These are phyloP conservation scores for Halocaridina rubra DNA, from an alignment of 2,888 invertebrate species.

Conservation along the genomic window DNA sequence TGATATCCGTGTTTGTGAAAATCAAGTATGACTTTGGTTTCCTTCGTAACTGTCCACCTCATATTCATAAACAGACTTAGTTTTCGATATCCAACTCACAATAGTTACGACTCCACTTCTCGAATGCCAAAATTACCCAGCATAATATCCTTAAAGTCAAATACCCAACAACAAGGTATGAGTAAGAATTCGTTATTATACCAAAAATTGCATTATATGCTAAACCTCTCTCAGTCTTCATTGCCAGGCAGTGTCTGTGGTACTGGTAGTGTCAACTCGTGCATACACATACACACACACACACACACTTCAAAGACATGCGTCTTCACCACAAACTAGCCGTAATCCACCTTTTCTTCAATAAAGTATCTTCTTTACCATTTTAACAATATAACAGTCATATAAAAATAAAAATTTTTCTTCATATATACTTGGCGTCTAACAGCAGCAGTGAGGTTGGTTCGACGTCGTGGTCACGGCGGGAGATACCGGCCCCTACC, in stretches of 20 bases:
- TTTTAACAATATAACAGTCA: conserved; percentile 60
- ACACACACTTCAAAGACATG: neutral
- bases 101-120: too few relatives aligned
- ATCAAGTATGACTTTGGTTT: too few relatives aligned
- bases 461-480: conserved; percentile 30
- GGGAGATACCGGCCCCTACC: conserved; percentile 27
- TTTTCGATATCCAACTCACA: too few relatives aligned
- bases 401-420: conserved; percentile 59
- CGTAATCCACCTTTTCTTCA: conserved; percentile 40
- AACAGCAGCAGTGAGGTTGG: conserved; percentile 49
- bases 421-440: conserved; percentile 59
- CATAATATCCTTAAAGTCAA: too few relatives aligned
- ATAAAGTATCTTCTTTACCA: conserved; percentile 43
- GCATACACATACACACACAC: conserved; percentile 17
- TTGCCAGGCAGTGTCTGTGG: conserved; percentile 49
- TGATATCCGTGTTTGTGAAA: neutral
- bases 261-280: conserved; percentile 28
- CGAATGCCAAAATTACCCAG: too few relatives aligned
- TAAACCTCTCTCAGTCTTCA: neutral
- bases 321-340: conserved; percentile 40
- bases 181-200: too few relatives aligned
- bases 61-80: too few relatives aligned
- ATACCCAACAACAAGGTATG: too few relatives aligned
- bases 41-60: neutral
- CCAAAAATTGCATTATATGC: too few relatives aligned